Conservation (phyloP, 2,888 invertebrate species). For the Erebia palarica region DNA sequence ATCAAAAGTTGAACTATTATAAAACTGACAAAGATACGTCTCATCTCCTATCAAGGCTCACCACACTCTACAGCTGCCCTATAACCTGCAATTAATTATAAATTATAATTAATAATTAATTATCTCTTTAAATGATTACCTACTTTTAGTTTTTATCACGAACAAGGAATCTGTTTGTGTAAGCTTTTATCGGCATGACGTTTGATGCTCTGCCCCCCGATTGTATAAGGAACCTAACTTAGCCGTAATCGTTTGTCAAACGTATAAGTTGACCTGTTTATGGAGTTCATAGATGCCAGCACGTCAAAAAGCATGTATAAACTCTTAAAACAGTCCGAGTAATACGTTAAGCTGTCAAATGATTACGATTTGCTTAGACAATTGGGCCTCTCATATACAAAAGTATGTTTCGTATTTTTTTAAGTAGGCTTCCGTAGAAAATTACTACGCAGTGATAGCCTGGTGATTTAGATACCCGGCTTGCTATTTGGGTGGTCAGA, state of each 20-base stretch:
- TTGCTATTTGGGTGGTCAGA: too few species aligned
- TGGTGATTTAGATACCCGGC: too few species aligned
- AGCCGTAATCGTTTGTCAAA: too few species aligned
- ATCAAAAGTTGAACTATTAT: neutral
- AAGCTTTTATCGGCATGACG: neutral
- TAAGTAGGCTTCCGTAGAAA: too few species aligned
- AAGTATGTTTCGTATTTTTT: too few species aligned
- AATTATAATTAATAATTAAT: conserved; percentile 16
- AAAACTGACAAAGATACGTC: neutral
- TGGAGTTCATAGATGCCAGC: too few species aligned
- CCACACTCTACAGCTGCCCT: neutral
- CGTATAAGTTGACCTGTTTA: too few species aligned
- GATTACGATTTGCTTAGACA: neutral
- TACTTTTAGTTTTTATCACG: neutral
- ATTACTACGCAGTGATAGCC: too few species aligned
- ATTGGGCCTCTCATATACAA: too few species aligned
- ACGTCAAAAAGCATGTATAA: too few species aligned
- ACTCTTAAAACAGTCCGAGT: too few species aligned
- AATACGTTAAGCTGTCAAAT: neutral
- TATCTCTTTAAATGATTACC: neutral
- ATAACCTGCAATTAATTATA: conserved; percentile 10
- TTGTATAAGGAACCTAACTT: too few species aligned
- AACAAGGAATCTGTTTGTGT: neutral
- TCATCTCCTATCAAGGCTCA: conserved; percentile 6
- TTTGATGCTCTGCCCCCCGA: neutral